Evolutionary conservation across 2,888 invertebrate species (phyloP).

Genomic region (Ophioninae sp.): DNA sequence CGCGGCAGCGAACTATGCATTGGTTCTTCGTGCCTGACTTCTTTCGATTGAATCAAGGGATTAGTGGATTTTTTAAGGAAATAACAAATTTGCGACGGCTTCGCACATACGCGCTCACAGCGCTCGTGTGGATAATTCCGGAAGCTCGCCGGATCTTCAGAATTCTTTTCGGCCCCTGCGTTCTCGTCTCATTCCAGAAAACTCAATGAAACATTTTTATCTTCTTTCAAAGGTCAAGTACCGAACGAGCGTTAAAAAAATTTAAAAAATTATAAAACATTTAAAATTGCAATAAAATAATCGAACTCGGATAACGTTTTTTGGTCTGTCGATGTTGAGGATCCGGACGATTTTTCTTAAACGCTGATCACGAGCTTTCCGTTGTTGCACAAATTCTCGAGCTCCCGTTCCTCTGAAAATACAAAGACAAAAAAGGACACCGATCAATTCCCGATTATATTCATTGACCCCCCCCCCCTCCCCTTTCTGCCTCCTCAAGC

Average conservation of each 20-base stretch:
- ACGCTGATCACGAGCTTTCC: slow-evolving; percentile 51
- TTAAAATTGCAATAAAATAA: neutral
- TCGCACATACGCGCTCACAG: neutral
- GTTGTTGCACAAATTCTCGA: slow-evolving; percentile 61
- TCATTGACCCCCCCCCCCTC: neutral
- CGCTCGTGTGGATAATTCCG: neutral
- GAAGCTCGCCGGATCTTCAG: neutral
- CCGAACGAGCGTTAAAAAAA: neutral
- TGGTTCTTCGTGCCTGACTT: neutral
- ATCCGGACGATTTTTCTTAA: slow-evolving; percentile 18
- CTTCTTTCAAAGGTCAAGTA: neutral
- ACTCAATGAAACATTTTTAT: neutral
- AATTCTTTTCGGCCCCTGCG: neutral
- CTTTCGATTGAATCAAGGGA: neutral
- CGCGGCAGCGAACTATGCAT: neutral
- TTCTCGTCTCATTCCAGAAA: neutral
- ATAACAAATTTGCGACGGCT: neutral
- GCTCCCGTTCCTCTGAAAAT: slow-evolving; percentile 64
- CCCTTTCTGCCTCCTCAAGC: neutral
- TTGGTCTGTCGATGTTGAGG: neutral
- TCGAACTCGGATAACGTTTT: neutral
- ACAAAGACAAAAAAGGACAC: slow-evolving; percentile 39
- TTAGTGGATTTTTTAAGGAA: neutral
- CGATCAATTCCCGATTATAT: neutral
- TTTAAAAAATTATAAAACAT: too few relatives aligned